Evolutionary conservation across 2,113 vertebrate species (phyloP).

Genomic region (Gallinago undulata): DNA sequence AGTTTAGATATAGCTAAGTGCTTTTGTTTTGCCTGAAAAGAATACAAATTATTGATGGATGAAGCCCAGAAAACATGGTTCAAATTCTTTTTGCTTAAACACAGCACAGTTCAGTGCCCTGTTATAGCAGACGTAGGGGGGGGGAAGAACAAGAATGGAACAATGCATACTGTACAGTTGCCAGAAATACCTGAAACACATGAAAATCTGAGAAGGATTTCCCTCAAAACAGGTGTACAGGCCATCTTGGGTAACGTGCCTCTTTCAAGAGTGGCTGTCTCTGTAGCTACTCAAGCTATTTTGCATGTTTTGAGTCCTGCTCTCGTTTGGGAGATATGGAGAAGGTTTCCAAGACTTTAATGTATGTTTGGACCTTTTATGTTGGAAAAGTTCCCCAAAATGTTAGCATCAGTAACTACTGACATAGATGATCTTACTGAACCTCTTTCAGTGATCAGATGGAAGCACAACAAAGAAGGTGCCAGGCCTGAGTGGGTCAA

Average conservation of each 20-base stretch:
- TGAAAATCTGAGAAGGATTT: neutral
- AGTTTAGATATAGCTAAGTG: neutral
- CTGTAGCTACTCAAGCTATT: neutral
- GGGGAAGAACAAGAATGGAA: neutral
- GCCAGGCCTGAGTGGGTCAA: neutral
- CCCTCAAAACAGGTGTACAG: neutral
- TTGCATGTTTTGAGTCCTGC: neutral
- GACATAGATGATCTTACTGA: neutral
- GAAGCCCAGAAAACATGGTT: neutral
- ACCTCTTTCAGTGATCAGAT: neutral
- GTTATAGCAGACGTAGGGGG: neutral
- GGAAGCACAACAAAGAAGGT: neutral
- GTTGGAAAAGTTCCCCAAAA: neutral
- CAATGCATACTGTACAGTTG: neutral
- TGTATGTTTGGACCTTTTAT: neutral
- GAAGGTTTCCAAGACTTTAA: neutral
- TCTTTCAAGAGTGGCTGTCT: neutral
- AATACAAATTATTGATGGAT: neutral
- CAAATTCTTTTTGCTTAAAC: neutral
- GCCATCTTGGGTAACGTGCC: accelerated
- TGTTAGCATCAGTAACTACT: neutral
- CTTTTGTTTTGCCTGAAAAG: neutral
- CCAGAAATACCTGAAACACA: neutral
- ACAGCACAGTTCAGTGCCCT: neutral
- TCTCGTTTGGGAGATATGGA: neutral